Evolutionary conservation across 2,888 invertebrate genomes (phyloP).

Genomic region (Andrena dorsata): DNA sequence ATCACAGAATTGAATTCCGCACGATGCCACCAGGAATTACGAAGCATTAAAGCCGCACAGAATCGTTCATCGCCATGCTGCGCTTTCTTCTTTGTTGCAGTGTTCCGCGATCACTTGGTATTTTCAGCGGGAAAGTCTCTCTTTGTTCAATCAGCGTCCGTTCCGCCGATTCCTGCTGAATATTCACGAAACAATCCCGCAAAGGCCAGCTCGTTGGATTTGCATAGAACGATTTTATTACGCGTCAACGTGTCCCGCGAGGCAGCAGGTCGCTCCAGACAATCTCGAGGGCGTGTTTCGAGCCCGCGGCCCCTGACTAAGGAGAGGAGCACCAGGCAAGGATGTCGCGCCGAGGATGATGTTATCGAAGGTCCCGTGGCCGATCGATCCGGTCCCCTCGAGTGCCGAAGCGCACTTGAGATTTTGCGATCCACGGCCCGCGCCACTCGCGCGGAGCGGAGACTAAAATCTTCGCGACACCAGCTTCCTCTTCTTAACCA

Average conservation of each 20-base stretch:
- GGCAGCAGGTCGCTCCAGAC: slow-evolving; percentile 1
- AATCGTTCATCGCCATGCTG: not conserved
- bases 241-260: slow-evolving; percentile 10
- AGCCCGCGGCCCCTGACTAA: not conserved
- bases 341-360: slow-evolving; percentile 24
- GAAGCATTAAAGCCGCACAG: slow-evolving; percentile 13
- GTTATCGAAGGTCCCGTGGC: slow-evolving; percentile 40
- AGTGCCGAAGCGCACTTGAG: slow-evolving; percentile 12
- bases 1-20: slow-evolving; percentile 25
- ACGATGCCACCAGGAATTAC: slow-evolving; percentile 19
- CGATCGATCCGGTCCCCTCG: slow-evolving; percentile 37
- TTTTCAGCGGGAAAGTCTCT: slow-evolving; percentile 20
- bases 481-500: not conserved
- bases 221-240: slow-evolving; percentile 28
- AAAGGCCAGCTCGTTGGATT: slow-evolving; percentile 5
- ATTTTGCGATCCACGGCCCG: not conserved
- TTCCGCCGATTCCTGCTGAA: slow-evolving; percentile 24
- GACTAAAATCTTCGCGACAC: slow-evolving; percentile 4
- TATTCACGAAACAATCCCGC: slow-evolving; percentile 46
- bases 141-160: slow-evolving; percentile 46
- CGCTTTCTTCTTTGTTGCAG: slow-evolving; percentile 2
- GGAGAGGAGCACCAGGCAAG: not conserved
- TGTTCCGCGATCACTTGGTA: slow-evolving; percentile 11
- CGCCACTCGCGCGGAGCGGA: not conserved
- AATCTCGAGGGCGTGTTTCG: slow-evolving; percentile 7